These are phyloP conservation scores for Arenaria interpres DNA, from an alignment of 2,113 vertebrate species.

Conservation along the genomic window DNA sequence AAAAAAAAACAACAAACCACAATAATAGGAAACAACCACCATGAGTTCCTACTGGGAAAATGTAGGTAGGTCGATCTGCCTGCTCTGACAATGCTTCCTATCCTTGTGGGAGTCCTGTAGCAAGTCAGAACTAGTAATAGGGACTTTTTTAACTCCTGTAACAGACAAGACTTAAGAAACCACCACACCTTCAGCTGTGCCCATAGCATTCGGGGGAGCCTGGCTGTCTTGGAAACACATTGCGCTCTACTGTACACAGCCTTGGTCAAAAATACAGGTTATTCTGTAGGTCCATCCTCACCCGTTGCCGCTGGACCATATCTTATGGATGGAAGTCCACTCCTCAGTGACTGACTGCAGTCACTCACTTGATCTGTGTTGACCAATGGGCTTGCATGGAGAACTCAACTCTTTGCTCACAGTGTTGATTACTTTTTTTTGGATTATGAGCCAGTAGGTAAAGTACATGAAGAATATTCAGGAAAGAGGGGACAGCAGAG, in stretches of 20 bases:
- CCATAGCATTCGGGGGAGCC: not conserved
- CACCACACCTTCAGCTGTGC: not conserved
- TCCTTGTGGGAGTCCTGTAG: not conserved
- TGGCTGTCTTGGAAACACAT: not conserved
- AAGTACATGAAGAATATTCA: not conserved
- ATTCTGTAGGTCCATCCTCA: not conserved
- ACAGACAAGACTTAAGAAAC: not conserved
- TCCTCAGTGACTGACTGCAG: not conserved
- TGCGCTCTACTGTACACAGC: not conserved
- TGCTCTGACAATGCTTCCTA: not conserved
- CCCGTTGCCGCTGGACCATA: not conserved
- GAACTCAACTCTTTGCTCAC: not conserved
- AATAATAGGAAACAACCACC: not conserved
- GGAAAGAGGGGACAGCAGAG: not conserved
- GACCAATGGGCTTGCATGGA: not conserved
- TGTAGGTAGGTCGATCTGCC: not conserved
- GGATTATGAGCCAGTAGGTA: not conserved
- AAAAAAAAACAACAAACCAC: not conserved
- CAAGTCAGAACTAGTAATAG: not conserved
- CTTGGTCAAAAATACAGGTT: not conserved
- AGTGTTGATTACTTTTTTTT: rapidly evolving
- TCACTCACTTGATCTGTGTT: not conserved
- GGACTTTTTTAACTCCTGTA: not conserved
- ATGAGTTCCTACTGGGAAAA: not conserved
- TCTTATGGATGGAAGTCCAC: not conserved